Percentiles rank a stretch among this genome's conserved stretches.
Evolutionary conservation across 2,113 vertebrate species (phyloP).

Genomic region (Menidia beryllina): DNA sequence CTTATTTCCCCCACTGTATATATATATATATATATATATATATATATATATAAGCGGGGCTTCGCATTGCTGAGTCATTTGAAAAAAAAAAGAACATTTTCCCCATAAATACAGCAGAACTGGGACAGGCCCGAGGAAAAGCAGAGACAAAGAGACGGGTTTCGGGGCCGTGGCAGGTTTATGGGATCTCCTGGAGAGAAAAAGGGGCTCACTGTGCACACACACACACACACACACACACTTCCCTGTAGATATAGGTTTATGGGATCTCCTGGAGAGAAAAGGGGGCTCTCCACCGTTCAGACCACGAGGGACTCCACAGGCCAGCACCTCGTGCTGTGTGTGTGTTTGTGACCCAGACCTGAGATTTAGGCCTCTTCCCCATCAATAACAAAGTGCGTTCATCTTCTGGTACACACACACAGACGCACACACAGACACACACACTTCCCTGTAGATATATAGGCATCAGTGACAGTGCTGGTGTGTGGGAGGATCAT

Average conservation of each 20-base stretch:
- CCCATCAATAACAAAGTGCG: slow-evolving; percentile 73
- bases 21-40: too few species aligned
- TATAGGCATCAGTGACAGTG: slow-evolving; percentile 83
- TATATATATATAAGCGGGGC: too few species aligned
- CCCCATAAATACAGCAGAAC: neutral
- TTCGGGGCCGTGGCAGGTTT: slow-evolving; percentile 72
- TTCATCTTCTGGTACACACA: slow-evolving; percentile 63
- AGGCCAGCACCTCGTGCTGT: slow-evolving; percentile 63
- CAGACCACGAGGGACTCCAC: slow-evolving; percentile 51
- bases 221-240: too few species aligned
- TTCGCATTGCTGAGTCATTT: slow-evolving; percentile 2
- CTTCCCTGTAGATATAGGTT: too few species aligned
- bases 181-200: slow-evolving; percentile 77
- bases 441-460: slow-evolving; percentile 69
- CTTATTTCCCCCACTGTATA: too few species aligned
- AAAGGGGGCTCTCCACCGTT: slow-evolving; percentile 64
- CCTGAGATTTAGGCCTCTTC: slow-evolving; percentile 47
- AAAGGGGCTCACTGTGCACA: too few species aligned
- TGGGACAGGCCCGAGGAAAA: slow-evolving; percentile 13
- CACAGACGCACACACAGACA: slow-evolving; percentile 26
- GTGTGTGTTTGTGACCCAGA: slow-evolving; percentile 50
- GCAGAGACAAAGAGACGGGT: slow-evolving; percentile 47
- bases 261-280: slow-evolving; percentile 77
- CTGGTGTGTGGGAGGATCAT: slow-evolving; percentile 85
- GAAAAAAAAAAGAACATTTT: slow-evolving; percentile 27